Conservation (phyloP, 2,888 invertebrate genomes). For the Tetropium fuscum region DNA sequence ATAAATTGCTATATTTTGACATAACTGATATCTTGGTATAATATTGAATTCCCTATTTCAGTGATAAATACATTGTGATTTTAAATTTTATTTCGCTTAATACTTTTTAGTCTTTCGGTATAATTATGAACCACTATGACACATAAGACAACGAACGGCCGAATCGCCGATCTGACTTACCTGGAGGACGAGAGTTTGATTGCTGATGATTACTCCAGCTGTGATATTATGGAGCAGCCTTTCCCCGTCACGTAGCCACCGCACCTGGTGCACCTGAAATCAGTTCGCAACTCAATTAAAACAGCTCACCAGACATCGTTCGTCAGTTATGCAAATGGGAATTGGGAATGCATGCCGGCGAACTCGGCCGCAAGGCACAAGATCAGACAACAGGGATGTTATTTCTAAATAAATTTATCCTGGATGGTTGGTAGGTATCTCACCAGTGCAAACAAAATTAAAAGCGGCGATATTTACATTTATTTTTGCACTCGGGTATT, state of each 20-base stretch:
- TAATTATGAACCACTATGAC: too few species aligned
- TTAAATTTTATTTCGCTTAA: too few species aligned
- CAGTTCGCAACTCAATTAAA: slow-evolving; percentile 44
- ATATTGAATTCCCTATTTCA: too few species aligned
- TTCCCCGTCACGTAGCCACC: slow-evolving; percentile 71
- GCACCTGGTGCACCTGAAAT: slow-evolving; percentile 62
- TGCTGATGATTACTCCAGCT: slow-evolving; percentile 83
- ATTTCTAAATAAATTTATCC: slow-evolving; percentile 16
- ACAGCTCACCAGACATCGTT: slow-evolving; percentile 25
- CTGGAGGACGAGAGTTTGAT: slow-evolving; percentile 85
- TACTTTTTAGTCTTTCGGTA: too few species aligned
- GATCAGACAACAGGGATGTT: slow-evolving; percentile 7
- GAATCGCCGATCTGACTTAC: slow-evolving; percentile 54
- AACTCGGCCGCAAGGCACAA: slow-evolving; percentile 12
- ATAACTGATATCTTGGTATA: too few species aligned
- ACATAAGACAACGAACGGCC: too few species aligned
- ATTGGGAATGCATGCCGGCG: slow-evolving; percentile 20
- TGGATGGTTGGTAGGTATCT: too few species aligned
- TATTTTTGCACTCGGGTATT: too few species aligned
- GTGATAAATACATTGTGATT: too few species aligned
- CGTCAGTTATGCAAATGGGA: slow-evolving; percentile 42
- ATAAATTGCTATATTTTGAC: too few species aligned
- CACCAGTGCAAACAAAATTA: background rate
- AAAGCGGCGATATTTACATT: too few species aligned
- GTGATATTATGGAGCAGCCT: slow-evolving; percentile 77